Evolutionary conservation across 2,888 invertebrate genomes (phyloP), one percentile per base, ranked within the genome.

Genomic region (Platycnemis pennipes): DNA sequence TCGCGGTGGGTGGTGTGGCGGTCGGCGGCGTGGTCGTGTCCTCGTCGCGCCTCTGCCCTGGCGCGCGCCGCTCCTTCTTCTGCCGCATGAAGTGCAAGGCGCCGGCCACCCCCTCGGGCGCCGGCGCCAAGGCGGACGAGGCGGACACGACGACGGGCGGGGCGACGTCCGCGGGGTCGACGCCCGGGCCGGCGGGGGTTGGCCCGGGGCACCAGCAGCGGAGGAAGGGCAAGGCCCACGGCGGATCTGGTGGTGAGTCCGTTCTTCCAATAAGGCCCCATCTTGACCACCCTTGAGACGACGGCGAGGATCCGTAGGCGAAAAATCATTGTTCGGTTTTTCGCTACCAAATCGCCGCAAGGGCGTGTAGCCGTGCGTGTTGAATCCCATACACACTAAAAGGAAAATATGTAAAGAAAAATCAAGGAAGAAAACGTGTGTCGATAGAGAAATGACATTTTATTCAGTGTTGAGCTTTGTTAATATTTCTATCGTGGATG

Each of bases 11-110:
- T 13, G 99, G 99, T 96, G 97, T 98, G 94, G 98, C 98, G 31
- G 77, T 44, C 69, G 63, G 45, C 26, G 98, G 98, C 56, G 97
- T 98, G 13, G 63, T 63, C 5, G 8, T 37, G 8, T 77, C 77
- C 13, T 77, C 77, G 37, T 98, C 98, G 0, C 97, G 98, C 46
- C 97, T 99, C 19, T 98, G 99, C 96, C 98, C 99, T 0, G 99
- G 99, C 8, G 98, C 99, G 0, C 97, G 99, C 4, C 97, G 99
- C 69, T 99, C 99, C 0, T 99, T 99, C 96, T 99, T 99, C 96
- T 99, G 99, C 96, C 98, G 99, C 95, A 99, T 99, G 98, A 99
- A 99, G 96, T 98, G 98, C 95, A 98, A 98, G 96, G 96, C 97
- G 16, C 95, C 96, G 3, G 96, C 96, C 88, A 97, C 97, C 95